Base-by-base conservation (phyloP, 1,140 invertebrate species). In the Agrilus planipennis region DNA sequence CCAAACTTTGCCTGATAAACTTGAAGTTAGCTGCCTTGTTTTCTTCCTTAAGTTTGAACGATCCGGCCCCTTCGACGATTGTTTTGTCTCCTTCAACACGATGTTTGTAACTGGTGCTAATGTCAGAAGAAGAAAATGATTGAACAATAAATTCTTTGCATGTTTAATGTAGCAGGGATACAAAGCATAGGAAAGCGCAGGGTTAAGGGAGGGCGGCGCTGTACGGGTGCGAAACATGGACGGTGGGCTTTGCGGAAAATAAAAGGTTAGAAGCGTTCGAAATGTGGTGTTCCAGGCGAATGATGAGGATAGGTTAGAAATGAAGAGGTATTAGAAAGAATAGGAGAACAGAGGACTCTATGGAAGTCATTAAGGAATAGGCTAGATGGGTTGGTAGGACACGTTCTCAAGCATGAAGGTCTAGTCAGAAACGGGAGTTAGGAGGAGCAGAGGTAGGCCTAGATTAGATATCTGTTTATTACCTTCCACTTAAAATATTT, bases 31-130 rank as follows among this genome's bases (percentile, higher is more conserved):
- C 75, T 11, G 71, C 71, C 44, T 77, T 75, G 15, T 71, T 67
- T 41, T 78, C 68, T 10, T 81, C 76, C 20, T 73, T 70, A 9
- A 80, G 64, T 44, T 76, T 77, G 12, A 81, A 57, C 16, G 64
- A 69, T 14, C 78, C 79, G 20, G 72, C 77, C 4, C 81, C 81
- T 55, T 84, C 81, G 1, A 83, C 67, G 19, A 79, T 78, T 15
- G 70, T 67, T 55, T 81, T 81, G 7, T 70, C 71, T 21, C 72
- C 76, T 54, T 85, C 80, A 21, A 80, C 73, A 37, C 77, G 76
- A 28, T 72, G 72, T 36, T 73, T 73, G 58, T 77, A 82, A n/a
- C 67, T 75, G 0, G 71, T 73, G 51, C 75, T 76, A 54, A 5
- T 19, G 4, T 18, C 18, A 34, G 19, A 42, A 4, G n/a, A n/a